Conservation (phyloP, 2,888 invertebrate genomes). For the Pammene fasciana region DNA sequence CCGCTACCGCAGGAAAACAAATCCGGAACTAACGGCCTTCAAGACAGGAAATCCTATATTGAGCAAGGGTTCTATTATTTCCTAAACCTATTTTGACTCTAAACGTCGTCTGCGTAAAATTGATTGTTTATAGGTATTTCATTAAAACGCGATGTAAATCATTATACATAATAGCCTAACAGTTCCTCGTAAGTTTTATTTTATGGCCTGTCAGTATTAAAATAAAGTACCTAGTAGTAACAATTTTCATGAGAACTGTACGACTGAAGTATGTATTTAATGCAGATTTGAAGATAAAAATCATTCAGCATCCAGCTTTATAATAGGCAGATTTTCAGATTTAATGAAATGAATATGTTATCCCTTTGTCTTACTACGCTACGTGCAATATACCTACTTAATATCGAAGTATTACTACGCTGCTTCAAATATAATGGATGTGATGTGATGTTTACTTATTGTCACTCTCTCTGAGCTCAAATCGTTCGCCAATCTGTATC, state of each 20-base stretch:
- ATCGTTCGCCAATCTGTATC: conserved; percentile 33
- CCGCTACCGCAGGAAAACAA: neutral
- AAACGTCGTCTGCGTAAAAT: neutral
- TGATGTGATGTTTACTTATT: conserved; percentile 6
- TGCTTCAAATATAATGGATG: neutral
- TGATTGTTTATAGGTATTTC: neutral
- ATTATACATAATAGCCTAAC: neutral
- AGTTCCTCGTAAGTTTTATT: neutral
- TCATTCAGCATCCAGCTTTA: too few relatives aligned
- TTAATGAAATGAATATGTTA: too few relatives aligned
- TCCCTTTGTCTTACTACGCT: too few relatives aligned
- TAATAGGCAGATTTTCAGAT: too few relatives aligned
- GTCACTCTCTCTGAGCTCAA: conserved; percentile 25
- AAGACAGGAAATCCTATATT: conserved; percentile 2
- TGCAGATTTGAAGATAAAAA: too few relatives aligned
- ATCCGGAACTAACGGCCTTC: neutral
- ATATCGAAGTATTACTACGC: too few relatives aligned
- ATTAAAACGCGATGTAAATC: neutral
- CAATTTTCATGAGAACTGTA: neutral
- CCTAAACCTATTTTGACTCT: neutral
- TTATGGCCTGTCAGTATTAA: too few relatives aligned
- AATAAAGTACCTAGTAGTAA: too few relatives aligned
- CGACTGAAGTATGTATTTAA: too few relatives aligned
- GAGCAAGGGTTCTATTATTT: neutral
- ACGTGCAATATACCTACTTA: too few relatives aligned